Conservation (phyloP, 2,888 invertebrate species). For the Hololepta plana region DNA sequence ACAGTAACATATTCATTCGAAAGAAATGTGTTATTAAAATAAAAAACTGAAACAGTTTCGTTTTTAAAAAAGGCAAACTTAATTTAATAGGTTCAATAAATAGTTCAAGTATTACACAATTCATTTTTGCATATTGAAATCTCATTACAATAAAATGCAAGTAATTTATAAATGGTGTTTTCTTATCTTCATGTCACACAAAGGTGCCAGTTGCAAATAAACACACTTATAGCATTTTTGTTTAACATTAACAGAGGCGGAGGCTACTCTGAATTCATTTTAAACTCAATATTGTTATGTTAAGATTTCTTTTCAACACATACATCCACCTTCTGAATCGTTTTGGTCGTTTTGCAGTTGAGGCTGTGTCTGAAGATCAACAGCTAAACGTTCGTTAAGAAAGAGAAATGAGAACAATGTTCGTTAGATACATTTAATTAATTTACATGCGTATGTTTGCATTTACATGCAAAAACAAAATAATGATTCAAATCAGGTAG, state of each 20-base stretch:
- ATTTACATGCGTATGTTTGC: background rate
- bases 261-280: slow-evolving; percentile 13
- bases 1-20: too few species aligned
- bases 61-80: too few species aligned
- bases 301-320: slow-evolving; percentile 35
- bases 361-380: slow-evolving; percentile 67
- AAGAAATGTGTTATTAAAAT: too few species aligned
- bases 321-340: slow-evolving; percentile 67
- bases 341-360: slow-evolving; percentile 61
- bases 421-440: background rate
- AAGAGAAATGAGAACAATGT: background rate
- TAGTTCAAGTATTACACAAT: too few species aligned
- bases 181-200: slow-evolving; percentile 13
- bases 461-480: slow-evolving; percentile 1
- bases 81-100: too few species aligned
- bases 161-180: slow-evolving; percentile 13
- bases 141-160: slow-evolving; percentile 14
- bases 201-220: slow-evolving; percentile 18
- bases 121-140: slow-evolving; percentile 5
- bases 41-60: too few species aligned
- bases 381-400: slow-evolving; percentile 34
- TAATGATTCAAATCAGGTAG: slow-evolving; percentile 1
- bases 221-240: slow-evolving; percentile 21
- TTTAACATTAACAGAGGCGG: slow-evolving; percentile 20
- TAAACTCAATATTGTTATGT: slow-evolving; percentile 6